Evolutionary conservation across 2,113 vertebrate species (phyloP), one percentile per base, ranked within the genome.

Genomic region (Istiophorus platypterus): DNA sequence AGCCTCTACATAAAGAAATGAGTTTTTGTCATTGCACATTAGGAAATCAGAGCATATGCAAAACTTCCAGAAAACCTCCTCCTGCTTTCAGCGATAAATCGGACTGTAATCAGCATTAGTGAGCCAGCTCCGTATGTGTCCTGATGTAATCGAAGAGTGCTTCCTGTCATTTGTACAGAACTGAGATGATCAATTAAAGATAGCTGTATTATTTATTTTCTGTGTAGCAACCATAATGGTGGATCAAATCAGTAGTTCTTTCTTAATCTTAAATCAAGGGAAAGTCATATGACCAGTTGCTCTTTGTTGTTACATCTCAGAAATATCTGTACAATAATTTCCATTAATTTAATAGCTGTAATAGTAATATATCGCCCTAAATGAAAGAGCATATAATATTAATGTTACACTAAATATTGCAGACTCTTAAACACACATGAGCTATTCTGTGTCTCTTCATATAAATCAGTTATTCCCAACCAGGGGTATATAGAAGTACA

Each of bases 11-110:
- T 26, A 58, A 10, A 66, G 27, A 61, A 13, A 24, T 18, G 14
- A 27, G 22, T 17, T 29, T 15, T 3, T 51, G 56, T 80, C 67
- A 22, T 13, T 24, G 58, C 24, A 17, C 34, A 49, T 15, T 74
- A 84, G 26, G 63, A 17, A 74, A 86, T 88, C 27, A 41, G 31
- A 71, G 68, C 75, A 62, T 9, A n/a, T 24, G 22, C 45, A 78
- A 54, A n/a, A 1, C 75, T 59, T 52, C 14, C 22, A 56, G 42
- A 62, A 51, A 70, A 49, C 45, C 58, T 72, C 34, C 9, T 27
- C 13, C 82, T 37, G 45, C 57, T 52, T 69, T 59, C 42, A 39
- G 42, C 65, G 27, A 58, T 59, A 75, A 76, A 84, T 82, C 76
- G 79, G 45, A 69, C 31, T 70, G 15, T 66, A 63, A 82, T 66